Evolutionary conservation across 2,113 vertebrate species (phyloP), one percentile per base, ranked within the genome.

Genomic region (Oreochromis tanganicae): DNA sequence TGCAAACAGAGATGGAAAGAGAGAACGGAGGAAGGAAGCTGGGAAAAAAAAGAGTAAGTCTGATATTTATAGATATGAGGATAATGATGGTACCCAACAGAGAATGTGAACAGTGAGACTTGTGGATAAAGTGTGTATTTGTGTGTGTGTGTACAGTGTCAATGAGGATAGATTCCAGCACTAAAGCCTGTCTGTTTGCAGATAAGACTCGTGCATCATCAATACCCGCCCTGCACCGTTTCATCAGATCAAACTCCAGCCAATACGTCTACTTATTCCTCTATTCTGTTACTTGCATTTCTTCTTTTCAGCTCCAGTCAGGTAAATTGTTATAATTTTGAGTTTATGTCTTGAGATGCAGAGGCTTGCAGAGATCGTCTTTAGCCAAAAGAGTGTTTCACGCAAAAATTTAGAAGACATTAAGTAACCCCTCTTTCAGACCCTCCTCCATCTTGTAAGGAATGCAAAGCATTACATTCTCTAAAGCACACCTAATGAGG

Each of bases 51-150:
- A 86, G 36, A 85, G 14, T 79, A 48, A 92, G 87, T 80, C 86
- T 92, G 94, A 93, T 94, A 95, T 95, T 91, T 94, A 94, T 92
- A 94, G 94, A 95, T 94, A 92, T 61, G 87, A 93, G 84, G 90
- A 94, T 92, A 92, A 92, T 88, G 90, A 94, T 79, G 87, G 59
- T 86, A 61, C 81, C 92, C 92, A 88, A 85, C 85, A 59, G 89
- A 93, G 89, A 86, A 73, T 56, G 86, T 80, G 86, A 85, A 75
- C 84, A 87, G 19, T 80, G 90, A 87, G 86, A 78, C 84, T 73
- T 73, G 88, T 88, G 86, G 84, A 87, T 91, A 89, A 85, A 73
- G 78, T 89, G 88, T 84, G 56, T 83, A 12, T 75, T 48, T 36
- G 61, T 85, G 81, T 75, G 80, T 66, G 86, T 52, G 3, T 50